Base-by-base conservation (phyloP, 2,797 vertebrate species). In the Molothrus aeneus region DNA sequence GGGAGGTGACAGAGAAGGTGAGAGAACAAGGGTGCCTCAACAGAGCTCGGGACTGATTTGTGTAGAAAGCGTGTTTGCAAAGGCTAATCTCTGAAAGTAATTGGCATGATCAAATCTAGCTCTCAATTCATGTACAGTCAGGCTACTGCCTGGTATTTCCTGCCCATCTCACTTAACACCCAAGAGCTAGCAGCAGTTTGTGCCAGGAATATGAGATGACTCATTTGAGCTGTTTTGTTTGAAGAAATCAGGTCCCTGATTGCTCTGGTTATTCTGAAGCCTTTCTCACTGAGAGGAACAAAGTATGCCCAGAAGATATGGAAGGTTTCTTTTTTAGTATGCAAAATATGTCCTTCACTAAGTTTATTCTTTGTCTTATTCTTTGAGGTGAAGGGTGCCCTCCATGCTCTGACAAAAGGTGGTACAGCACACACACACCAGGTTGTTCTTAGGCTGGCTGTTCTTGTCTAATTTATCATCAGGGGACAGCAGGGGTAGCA, bases 141-240 rank as follows among this genome's bases (percentile, higher is more conserved):
- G 87, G 65, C 70, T 70, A 48, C 56, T 86, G 65, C 87, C 78
- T 63, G 1, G 65, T 59, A 3, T 78, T 43, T 56, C 78, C 78
- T 95, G 70, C 74, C 50, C 57, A 22, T 71, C 74, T 77, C 56
- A 63, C 31, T 93, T 88, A 90, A 80, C 57, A 70, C 77, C 85
- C 70, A 60, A n/a, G 87, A 81, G 57, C 61, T n/a, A 84, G 66
- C 88, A 87, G 81, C 65, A 78, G 66, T 48, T 78, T 71, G 85
- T 92, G 92, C 90, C 84, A 87, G 81, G 90, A 96, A 91, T 91
- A 64, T 17, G 45, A n/a, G 78, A 78, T 78, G 81, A 91, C 21
- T 94, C 87, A 79, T 79, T 51, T 78, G 85, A 94, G 84, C 66
- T 81, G 80, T 51, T 80, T 86, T 88, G 57, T 88, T 93, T 92